phyloP scores from a whole-genome alignment of 2,797 vertebrate species.

The Hybognathus amarus region DNA sequence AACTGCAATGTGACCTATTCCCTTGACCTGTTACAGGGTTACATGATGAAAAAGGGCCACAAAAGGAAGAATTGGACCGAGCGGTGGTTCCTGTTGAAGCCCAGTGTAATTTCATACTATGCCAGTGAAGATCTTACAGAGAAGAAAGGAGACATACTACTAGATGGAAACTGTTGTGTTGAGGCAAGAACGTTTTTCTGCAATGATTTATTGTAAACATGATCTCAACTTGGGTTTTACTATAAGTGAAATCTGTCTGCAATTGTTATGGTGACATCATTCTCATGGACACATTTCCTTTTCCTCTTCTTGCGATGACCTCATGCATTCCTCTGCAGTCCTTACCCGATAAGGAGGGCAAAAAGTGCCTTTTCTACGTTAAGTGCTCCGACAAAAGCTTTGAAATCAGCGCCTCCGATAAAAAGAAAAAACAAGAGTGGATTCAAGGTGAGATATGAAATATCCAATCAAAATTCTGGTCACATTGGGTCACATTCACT shows the following conservation, averaged over 20 bases:
- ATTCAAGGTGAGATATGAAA: constrained; percentile 87
- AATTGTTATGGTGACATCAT: neutral
- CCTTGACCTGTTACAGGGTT: constrained; percentile 81
- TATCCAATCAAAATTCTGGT: neutral
- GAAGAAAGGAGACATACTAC: constrained; percentile 90
- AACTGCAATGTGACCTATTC: neutral
- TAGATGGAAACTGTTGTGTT: constrained; percentile 88
- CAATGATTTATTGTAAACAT: neutral
- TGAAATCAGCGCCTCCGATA: constrained; percentile 96
- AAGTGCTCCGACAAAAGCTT: constrained; percentile 92
- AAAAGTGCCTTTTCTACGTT: constrained; percentile 94
- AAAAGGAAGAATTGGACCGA: constrained; percentile 98
- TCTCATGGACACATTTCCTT: constrained; percentile 31
- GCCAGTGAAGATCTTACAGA: constrained; percentile 90
- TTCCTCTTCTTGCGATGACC: constrained; percentile 38
- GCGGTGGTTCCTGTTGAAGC: constrained; percentile 94
- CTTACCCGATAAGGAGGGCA: constrained; percentile 93
- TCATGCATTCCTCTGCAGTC: constrained; percentile 74
- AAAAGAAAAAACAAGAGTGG: constrained; percentile 99
- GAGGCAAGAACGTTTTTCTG: constrained; percentile 77
- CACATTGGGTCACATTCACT: neutral
- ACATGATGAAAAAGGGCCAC: constrained; percentile 97
- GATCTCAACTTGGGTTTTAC: neutral
- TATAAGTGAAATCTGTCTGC: neutral
- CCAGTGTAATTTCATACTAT: constrained; percentile 89